Evolutionary conservation across 64 coral and sea anemone genomes (phyloP), one percentile per base, ranked within the genome.

Genomic region (Porites australiensis): DNA sequence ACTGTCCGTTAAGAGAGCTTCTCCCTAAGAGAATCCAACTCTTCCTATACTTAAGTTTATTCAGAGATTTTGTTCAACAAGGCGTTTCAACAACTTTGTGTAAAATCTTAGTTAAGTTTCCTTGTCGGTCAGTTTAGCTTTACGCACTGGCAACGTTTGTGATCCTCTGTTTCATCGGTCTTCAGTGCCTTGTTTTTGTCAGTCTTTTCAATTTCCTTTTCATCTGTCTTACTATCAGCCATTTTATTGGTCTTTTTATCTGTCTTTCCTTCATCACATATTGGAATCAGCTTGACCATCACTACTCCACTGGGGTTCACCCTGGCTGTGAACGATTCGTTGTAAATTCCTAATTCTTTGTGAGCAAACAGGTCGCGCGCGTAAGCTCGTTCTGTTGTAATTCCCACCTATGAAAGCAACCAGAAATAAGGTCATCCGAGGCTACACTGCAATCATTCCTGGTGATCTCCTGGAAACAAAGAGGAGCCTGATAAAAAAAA

Each of bases 271-370:
- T 20, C 16, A 13, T 91, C 89, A 45, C 91, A 93, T 13, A 83
- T 68, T 45, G 91, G 87, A 14, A 51, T 72, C 54, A 96, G 47
- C 68, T 83, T 93, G 13, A 96, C 68, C 88, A 96, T 90, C 45
- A 94, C 88, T 50, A 94, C 95, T 19, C 95, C 95, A 88, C 87
- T 93, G 4, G 95, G 95, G 76, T 96, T 96, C 13, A 96, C 92
- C 90, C 90, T 96, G 59, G 87, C 88, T 45, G 67, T 77, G 63
- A 96, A 91, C 2, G 65, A 81, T 49, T 88, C 58, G 10, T 82
- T 23, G 50, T 87, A 74, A 22, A 91, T 70, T n/a, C 95, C 95
- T 8, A 94, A 77, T 4, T 94, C 74, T 13, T 63, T 66, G 18
- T 94, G 91, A 6, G 48, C 72, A 58, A 94, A 96, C 53, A 96